Percentiles rank a stretch among this genome's conserved stretches.
These are phyloP conservation scores for Indicator indicator DNA, from an alignment of 2,113 vertebrate species.

Conservation along the genomic window DNA sequence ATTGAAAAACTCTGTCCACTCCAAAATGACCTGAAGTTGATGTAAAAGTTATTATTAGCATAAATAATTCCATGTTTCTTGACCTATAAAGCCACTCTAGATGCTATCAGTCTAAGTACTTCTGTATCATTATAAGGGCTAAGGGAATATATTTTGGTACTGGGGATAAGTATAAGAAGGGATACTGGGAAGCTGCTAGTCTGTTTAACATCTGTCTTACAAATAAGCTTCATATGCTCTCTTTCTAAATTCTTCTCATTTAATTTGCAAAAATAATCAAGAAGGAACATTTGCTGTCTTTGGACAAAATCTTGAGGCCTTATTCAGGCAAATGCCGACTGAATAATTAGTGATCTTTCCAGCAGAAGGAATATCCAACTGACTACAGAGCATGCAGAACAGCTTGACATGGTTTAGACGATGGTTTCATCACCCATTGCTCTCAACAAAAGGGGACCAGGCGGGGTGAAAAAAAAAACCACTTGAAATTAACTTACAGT, in stretches of 20 bases:
- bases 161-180: slow-evolving; percentile 67
- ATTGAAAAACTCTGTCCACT: neutral
- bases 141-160: slow-evolving; percentile 61
- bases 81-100: neutral
- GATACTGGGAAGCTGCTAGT: slow-evolving; percentile 66
- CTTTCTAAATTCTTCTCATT: slow-evolving; percentile 66
- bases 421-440: neutral
- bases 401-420: slow-evolving; percentile 37
- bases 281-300: slow-evolving; percentile 60
- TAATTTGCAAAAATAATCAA: slow-evolving; percentile 65
- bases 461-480: neutral
- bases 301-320: slow-evolving; percentile 53
- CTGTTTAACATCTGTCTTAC: slow-evolving; percentile 73
- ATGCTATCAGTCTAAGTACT: slow-evolving; percentile 26
- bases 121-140: slow-evolving; percentile 29
- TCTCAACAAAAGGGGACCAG: neutral
- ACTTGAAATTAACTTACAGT: neutral
- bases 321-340: slow-evolving; percentile 24
- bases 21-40: neutral
- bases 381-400: neutral
- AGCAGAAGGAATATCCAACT: neutral
- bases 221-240: slow-evolving; percentile 71
- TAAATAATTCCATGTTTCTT: slow-evolving; percentile 27
- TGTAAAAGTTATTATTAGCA: slow-evolving; percentile 12
- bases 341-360: slow-evolving; percentile 48